Evolutionary conservation across 2,797 vertebrate genomes (phyloP).

Genomic region (Clangula hyemalis): DNA sequence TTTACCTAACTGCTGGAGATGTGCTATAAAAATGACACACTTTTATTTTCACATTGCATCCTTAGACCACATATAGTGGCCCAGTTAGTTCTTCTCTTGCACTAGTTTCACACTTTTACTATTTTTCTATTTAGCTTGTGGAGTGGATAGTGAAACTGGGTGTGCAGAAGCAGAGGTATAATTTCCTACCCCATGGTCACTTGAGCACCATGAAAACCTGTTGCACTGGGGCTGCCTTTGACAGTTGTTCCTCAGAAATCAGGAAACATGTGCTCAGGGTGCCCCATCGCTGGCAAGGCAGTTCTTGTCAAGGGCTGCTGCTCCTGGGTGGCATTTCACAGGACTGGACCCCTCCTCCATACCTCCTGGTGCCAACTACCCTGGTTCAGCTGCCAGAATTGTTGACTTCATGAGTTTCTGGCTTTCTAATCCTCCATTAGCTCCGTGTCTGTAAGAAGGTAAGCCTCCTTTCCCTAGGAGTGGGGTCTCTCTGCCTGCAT

Average conservation of each 20-base stretch:
- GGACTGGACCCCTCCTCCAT: not conserved
- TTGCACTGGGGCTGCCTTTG: not conserved
- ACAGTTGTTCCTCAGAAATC: not conserved
- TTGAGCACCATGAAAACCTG: not conserved
- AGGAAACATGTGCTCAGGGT: not conserved
- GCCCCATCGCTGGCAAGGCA: not conserved
- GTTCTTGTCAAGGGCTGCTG: not conserved
- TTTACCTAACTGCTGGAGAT: conserved; percentile 35
- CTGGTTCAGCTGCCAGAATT: not conserved
- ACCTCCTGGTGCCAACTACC: not conserved
- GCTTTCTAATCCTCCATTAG: not conserved
- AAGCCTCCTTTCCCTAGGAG: not conserved
- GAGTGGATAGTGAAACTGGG: not conserved
- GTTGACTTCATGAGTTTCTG: not conserved
- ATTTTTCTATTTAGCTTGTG: not conserved
- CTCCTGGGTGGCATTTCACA: not conserved
- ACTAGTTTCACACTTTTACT: not conserved
- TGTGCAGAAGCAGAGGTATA: not conserved
- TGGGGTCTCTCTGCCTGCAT: rapidly evolving
- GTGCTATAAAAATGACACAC: not conserved
- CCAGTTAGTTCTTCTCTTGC: not conserved
- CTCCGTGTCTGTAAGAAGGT: not conserved
- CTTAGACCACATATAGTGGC: not conserved
- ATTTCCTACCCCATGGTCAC: not conserved
- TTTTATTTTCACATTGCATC: conserved; percentile 2